These are phyloP conservation scores for Aelia acuminata DNA, from an alignment of 2,888 invertebrate genomes.

Conservation along the genomic window DNA sequence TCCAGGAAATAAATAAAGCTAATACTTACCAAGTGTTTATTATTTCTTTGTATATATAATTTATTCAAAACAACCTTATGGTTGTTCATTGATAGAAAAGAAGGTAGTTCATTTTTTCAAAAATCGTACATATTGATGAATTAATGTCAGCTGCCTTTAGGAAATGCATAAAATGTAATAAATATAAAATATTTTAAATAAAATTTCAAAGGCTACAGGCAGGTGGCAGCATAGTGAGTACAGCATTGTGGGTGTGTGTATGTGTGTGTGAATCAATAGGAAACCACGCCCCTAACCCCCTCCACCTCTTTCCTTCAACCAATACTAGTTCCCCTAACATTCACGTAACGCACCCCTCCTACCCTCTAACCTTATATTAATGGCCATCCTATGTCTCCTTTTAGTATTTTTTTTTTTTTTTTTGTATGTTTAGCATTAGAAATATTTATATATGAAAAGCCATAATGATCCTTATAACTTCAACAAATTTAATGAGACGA, in stretches of 20 bases:
- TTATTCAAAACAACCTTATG: no score
- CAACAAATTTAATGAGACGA: no score
- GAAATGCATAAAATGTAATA: not conserved
- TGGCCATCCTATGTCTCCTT: conserved; percentile 53
- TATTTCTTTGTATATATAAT: no score
- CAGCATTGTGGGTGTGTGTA: not conserved
- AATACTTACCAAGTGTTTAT: no score
- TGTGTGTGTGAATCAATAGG: conserved; percentile 56
- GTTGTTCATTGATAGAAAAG: no score
- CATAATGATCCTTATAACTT: no score
- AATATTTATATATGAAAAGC: not conserved
- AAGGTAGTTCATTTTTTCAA: no score
- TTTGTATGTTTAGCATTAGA: conserved; percentile 44
- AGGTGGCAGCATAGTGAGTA: conserved; percentile 53
- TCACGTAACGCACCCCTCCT: conserved; percentile 28
- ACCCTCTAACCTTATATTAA: conserved; percentile 55
- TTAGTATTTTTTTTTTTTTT: not conserved
- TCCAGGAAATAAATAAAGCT: no score
- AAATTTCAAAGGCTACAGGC: conserved; percentile 30
- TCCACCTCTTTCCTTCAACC: conserved; percentile 14
- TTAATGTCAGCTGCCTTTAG: no score
- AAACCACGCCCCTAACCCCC: conserved; percentile 45
- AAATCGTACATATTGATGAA: no score
- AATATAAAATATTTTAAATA: conserved; percentile 52
- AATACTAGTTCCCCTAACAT: conserved; percentile 44